Base-by-base conservation (phyloP, 2,797 vertebrate species). In the Anomalospiza imberbis region DNA sequence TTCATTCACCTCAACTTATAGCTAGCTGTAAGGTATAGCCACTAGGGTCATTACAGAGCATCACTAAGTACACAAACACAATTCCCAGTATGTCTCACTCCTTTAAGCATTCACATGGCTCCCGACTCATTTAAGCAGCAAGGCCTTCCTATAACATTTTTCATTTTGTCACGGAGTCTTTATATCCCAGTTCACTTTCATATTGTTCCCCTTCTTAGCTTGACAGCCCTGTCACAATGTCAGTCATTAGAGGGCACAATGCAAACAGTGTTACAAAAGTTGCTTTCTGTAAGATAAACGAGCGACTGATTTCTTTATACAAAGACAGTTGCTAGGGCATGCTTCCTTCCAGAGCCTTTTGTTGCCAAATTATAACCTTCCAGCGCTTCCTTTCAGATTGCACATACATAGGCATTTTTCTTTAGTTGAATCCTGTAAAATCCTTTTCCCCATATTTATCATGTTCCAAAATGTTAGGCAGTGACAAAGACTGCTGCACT, bases 201-300 rank as follows among this genome's bases (percentile, higher is more conserved):
- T 91, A 91, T 91, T 95, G 88, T 87, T 97, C 94, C 95, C 88
- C 96, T 95, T 96, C 95, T 93, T 70, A 67, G 86, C 90, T 81
- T 61, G 40, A 97, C 97, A 97, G 97, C 91, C 84, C 94, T 0
- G 16, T 95, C 7, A 0, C 92, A 89, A 66, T 4, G 96, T 95
- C 97, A 97, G 97, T 97, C 96, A 92, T 95, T 92, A 94, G 94
- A 93, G 83, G 95, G 91, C 95, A 96, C 96, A 97, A 96, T 93
- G 93, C 92, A 95, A 96, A 97, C 94, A 94, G 89, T 95, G 84
- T 96, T 97, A 97, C 97, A 97, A 95, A 97, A 96, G 97, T 96
- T 97, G 96, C 97, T 95, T 96, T 96, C 96, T 94, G 93, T 87
- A 97, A 97, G 97, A 98, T 97, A 97, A 98, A 98, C 6, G 96